These are phyloP conservation scores for Microplitis manilae DNA, from an alignment of 2,888 invertebrate species.

Conservation along the genomic window DNA sequence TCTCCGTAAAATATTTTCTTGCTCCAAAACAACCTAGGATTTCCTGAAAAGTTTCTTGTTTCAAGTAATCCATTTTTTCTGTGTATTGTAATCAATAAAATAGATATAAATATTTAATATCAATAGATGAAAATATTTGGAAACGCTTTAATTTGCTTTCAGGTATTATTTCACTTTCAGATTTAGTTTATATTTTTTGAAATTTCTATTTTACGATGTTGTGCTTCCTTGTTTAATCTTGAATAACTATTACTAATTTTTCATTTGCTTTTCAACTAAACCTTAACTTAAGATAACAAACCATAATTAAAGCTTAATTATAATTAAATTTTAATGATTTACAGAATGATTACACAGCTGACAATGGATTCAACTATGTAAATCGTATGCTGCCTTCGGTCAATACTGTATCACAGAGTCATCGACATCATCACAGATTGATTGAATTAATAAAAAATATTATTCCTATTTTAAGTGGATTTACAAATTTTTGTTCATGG, in stretches of 20 bases:
- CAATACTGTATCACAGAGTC: not conserved
- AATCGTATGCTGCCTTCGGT: conserved; percentile 4
- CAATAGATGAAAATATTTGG: not conserved
- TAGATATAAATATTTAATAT: not conserved
- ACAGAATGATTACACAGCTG: conserved; percentile 6
- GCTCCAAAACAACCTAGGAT: not conserved
- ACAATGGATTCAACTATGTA: not conserved
- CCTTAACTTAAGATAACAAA: not conserved
- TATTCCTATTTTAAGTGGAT: conserved; percentile 10
- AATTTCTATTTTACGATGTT: not conserved
- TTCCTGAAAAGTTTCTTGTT: not conserved
- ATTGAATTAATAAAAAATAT: not conserved
- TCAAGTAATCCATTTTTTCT: not conserved
- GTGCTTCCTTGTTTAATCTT: not conserved
- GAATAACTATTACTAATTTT: not conserved
- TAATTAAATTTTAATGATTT: not conserved
- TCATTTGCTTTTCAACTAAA: conserved; percentile 3
- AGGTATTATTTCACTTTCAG: not conserved
- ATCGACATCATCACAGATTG: conserved; percentile 6
- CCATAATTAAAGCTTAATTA: not conserved
- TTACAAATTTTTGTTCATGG: not conserved
- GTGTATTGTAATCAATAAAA: not conserved
- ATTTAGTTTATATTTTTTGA: not conserved
- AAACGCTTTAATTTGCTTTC: not conserved
- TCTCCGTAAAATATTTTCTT: not conserved